Evolutionary conservation across 2,888 invertebrate species (phyloP), one percentile per base, ranked within the genome.

Genomic region (Pollenia labialis): DNA sequence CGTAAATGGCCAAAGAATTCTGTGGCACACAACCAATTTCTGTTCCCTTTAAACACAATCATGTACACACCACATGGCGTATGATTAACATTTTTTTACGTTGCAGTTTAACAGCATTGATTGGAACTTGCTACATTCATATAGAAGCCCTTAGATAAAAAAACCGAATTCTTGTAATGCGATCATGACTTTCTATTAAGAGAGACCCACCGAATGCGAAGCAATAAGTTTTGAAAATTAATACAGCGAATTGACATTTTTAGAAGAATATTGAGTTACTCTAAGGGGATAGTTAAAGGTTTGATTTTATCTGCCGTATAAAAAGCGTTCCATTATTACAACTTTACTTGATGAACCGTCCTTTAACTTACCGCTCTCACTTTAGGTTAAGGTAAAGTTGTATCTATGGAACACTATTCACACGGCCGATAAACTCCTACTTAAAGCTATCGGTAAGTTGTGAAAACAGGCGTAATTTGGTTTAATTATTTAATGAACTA

Each of bases 1-100:
- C 80, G 68, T 83, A 83, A 86, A 81, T 60, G 81, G 66, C 52
- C 68, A 7, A 77, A 72, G 11, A 44, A 52, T 23, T 62, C 23
- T 62, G 50, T 72, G 12, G 7, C 32, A 48, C 12, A 32, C 44
- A 32, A 48, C 40, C 60, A n/a, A 58, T 48, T 44, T 76, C 16
- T 52, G 14, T 71, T 12, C 12, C 1, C 14, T 54, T 71, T 32
- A 54, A 42, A 60, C 16, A 56, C 1, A 40, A 66, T 56, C 68
- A 54, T 60, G 42, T 23, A 60, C 54, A 69, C 64, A 76, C 79
- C 48, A 56, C 46, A 16, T 71, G 85, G 58, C 64, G 75, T 76
- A 81, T 71, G 81, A 71, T 80, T 80, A 76, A 81, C 48, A 71
- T 50, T 52, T 64, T 52, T 44, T 32, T 18, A 32, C 32, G 32